phyloP scores from a whole-genome alignment of 2,888 invertebrate species.

The Callyntrura guangdongensis region DNA sequence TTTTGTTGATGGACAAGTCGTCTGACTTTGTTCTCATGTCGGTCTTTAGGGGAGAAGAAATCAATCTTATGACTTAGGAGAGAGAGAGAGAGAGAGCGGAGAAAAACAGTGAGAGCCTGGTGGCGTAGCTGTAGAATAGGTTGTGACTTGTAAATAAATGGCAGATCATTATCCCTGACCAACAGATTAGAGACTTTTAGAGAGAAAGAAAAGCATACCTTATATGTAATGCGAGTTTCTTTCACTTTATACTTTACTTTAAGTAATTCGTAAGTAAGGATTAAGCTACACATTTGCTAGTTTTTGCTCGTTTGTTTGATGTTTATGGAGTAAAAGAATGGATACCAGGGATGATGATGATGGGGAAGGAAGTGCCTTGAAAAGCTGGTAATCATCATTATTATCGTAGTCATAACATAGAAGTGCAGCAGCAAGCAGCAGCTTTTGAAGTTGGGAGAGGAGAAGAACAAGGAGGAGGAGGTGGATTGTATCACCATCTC shows the following conservation, averaged over 20 bases:
- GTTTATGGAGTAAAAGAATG: conserved; percentile 70
- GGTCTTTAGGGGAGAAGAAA: conserved; percentile 72
- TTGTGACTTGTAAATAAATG: conserved; percentile 80
- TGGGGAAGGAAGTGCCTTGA: conserved; percentile 71
- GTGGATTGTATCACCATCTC: conserved; percentile 50
- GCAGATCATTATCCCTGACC: conserved; percentile 81
- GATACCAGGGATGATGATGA: conserved; percentile 60
- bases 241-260: conserved; percentile 30
- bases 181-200: conserved; percentile 70
- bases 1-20: conserved; percentile 81
- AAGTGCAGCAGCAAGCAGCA: conserved; percentile 49
- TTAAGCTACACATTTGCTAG: conserved; percentile 70
- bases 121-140: conserved; percentile 41
- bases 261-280: conserved; percentile 76
- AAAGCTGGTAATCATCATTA: conserved; percentile 79
- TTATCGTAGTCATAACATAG: conserved; percentile 73
- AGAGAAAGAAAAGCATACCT: conserved; percentile 9
- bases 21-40: conserved; percentile 79
- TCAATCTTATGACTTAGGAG: conserved; percentile 70
- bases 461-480: not conserved
- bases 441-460: conserved; percentile 36
- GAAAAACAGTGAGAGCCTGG: conserved; percentile 34
- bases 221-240: conserved; percentile 7
- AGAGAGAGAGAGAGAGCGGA: conserved; percentile 49
- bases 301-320: conserved; percentile 62